phyloP scores from a whole-genome alignment of 2,888 invertebrate species.

The Leptopilina drosophilae region DNA sequence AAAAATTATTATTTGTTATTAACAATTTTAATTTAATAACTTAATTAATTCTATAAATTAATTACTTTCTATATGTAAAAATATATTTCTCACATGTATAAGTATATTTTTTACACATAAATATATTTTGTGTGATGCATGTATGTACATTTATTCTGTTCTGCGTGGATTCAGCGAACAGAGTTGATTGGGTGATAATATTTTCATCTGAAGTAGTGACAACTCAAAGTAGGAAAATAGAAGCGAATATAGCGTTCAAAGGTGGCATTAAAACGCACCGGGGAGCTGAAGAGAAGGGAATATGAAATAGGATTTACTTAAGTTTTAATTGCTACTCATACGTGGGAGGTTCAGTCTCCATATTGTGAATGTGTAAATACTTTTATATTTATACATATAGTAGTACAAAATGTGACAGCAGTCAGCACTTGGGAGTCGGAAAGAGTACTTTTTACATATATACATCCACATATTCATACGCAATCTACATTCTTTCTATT shows the following conservation, averaged over 20 bases:
- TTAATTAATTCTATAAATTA: no score
- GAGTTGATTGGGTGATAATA: constrained; percentile 38
- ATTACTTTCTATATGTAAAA: no score
- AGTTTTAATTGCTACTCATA: constrained; percentile 63
- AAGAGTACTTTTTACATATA: background rate
- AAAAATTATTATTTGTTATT: no score
- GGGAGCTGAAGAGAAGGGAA: constrained; percentile 11
- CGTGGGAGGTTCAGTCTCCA: constrained; percentile 54
- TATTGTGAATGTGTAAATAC: constrained; percentile 30
- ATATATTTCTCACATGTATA: no score
- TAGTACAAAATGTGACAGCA: constrained; percentile 27
- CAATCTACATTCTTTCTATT: constrained; percentile 6
- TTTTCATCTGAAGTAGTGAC: constrained; percentile 32
- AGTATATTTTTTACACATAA: no score
- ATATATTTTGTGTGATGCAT: no score
- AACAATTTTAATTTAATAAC: no score
- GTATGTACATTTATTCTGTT: background rate
- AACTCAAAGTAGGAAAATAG: constrained; percentile 7
- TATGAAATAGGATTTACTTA: constrained; percentile 53
- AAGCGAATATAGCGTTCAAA: constrained; percentile 34
- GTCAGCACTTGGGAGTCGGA: constrained; percentile 34
- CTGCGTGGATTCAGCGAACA: background rate
- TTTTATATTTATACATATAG: background rate
- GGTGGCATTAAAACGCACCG: constrained; percentile 12
- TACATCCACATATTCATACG: background rate